Conservation (phyloP, 2,888 invertebrate genomes). For the Eristalis intricaria region DNA sequence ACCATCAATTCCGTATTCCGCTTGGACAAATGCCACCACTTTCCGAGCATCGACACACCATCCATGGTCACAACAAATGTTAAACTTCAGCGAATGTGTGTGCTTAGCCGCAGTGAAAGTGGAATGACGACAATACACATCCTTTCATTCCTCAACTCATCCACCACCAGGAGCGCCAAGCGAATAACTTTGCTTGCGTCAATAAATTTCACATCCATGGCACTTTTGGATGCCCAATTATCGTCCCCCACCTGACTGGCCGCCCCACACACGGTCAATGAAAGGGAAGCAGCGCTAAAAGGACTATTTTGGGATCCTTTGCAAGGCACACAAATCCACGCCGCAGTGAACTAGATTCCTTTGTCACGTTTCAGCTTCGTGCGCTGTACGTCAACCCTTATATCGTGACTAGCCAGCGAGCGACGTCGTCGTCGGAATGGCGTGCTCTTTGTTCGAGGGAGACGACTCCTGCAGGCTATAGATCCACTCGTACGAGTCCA, state of each 20-base stretch:
- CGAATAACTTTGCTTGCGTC: constrained; percentile 35
- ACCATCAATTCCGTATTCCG: background rate
- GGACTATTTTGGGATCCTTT: constrained; percentile 3
- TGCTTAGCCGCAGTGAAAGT: background rate
- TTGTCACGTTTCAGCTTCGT: constrained; percentile 42
- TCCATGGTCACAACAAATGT: background rate
- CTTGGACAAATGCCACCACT: background rate
- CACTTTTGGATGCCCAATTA: constrained; percentile 63
- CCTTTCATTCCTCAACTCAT: background rate
- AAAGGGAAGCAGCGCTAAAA: background rate
- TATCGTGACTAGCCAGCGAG: constrained; percentile 24
- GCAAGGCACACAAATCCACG: constrained; percentile 24
- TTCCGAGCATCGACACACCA: background rate
- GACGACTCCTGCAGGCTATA: constrained; percentile 9
- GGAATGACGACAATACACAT: background rate
- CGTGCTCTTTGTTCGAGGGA: constrained; percentile 7
- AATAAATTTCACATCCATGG: constrained; percentile 55
- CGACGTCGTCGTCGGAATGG: background rate
- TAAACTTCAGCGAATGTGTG: background rate
- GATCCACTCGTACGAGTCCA: constrained; percentile 15
- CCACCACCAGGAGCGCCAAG: background rate
- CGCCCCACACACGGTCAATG: constrained; percentile 27
- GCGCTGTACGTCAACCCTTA: constrained; percentile 20
- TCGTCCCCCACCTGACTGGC: constrained; percentile 37
- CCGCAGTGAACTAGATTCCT: constrained; percentile 52